Evolutionary conservation across 2,888 invertebrate genomes (phyloP).

Genomic region (Dolichopus griseipennis): DNA sequence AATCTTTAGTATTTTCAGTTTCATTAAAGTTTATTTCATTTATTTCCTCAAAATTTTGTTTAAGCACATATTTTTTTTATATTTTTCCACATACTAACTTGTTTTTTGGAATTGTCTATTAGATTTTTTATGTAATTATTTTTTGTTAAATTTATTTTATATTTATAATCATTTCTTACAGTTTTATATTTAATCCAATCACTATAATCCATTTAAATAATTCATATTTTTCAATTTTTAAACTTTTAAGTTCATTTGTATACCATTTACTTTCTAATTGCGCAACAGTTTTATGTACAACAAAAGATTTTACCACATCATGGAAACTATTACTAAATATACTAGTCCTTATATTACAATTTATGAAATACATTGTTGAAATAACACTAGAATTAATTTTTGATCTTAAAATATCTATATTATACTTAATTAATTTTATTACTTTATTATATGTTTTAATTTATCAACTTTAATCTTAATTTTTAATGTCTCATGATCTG

Average conservation of each 20-base stretch:
- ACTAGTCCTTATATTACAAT: not conserved
- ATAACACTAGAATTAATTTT: not conserved
- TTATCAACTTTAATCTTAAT: not conserved
- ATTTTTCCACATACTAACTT: not conserved
- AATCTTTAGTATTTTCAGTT: no score
- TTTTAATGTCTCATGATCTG: not conserved
- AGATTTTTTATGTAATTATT: not conserved
- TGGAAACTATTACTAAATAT: not conserved
- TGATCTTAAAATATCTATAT: not conserved
- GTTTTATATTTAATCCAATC: not conserved
- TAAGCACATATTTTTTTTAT: not conserved
- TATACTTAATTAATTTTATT: not conserved
- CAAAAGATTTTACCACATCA: no score
- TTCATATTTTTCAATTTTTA: no score
- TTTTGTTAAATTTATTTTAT: no score
- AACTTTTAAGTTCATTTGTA: not conserved
- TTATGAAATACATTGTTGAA: not conserved
- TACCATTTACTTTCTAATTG: not conserved
- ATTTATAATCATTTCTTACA: not conserved
- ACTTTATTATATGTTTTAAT: not conserved
- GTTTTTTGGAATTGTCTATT: not conserved
- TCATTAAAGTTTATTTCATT: no score
- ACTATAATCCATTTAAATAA: not conserved
- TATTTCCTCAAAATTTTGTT: no score
- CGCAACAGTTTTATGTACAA: no score